A percentile compares a stretch with the other conserved stretches of the same genome.
Conservation (phyloP, 2,113 vertebrate genomes). For the Xenus cinereus region DNA sequence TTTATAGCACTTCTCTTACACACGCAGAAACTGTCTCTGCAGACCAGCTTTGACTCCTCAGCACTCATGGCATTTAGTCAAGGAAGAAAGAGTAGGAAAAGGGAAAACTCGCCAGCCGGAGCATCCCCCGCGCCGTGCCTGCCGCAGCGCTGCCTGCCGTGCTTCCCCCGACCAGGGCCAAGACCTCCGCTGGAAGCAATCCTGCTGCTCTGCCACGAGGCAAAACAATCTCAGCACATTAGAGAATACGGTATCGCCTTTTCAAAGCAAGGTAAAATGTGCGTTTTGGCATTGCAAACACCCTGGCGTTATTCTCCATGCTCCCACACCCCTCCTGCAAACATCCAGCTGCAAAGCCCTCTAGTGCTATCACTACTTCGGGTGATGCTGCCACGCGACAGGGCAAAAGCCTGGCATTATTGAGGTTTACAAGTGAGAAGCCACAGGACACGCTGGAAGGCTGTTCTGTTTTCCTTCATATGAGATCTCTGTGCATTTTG, state of each 20-base stretch:
- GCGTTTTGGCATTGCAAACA: not conserved
- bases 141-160: rapidly evolving
- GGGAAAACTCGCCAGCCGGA: rapidly evolving
- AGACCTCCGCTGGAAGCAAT: not conserved
- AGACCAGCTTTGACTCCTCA: not conserved
- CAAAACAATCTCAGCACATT: not conserved
- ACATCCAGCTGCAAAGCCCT: not conserved
- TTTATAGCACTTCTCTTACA: not conserved
- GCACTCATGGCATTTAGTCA: not conserved
- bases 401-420: not conserved
- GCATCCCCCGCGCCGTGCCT: not conserved
- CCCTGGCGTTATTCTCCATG: not conserved
- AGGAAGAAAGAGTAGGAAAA: not conserved
- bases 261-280: rapidly evolving
- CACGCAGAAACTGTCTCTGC: not conserved
- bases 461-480: not conserved
- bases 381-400: not conserved
- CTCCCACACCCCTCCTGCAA: not conserved
- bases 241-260: rapidly evolving
- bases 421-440: not conserved
- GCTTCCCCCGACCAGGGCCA: not conserved
- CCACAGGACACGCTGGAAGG: not conserved
- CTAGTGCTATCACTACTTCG: not conserved
- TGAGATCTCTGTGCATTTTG: not conserved
- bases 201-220: not conserved